These are phyloP conservation scores for Nerophis ophidion DNA, from an alignment of 2,113 vertebrate species.

Conservation along the genomic window DNA sequence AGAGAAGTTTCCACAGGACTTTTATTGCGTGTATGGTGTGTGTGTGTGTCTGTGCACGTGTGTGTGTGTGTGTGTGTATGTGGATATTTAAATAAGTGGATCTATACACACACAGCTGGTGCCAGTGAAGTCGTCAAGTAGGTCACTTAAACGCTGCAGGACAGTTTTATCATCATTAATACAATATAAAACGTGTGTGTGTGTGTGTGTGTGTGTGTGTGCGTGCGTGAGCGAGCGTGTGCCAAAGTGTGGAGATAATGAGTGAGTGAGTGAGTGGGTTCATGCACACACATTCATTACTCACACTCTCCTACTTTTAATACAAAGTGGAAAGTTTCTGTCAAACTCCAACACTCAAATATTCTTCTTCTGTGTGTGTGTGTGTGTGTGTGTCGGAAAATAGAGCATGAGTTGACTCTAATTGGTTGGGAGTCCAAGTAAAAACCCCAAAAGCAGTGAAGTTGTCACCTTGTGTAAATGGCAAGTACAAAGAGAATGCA, in stretches of 20 bases:
- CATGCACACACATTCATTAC: conserved; percentile 22
- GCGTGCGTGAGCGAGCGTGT: neutral
- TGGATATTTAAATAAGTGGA: neutral
- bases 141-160: neutral
- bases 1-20: conserved; percentile 41
- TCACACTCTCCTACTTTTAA: conserved; percentile 22
- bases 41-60: neutral
- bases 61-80: neutral
- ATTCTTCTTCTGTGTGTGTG: conserved; percentile 3
- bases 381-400: conserved; percentile 38
- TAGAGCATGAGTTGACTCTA: too few relatives aligned
- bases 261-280: neutral
- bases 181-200: neutral
- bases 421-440: too few relatives aligned
- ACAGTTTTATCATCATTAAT: conserved; percentile 35
- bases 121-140: neutral
- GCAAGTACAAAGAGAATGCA: too few relatives aligned
- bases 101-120: too few relatives aligned
- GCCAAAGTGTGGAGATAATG: neutral
- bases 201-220: neutral
- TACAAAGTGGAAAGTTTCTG: conserved; percentile 48
- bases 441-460: too few relatives aligned
- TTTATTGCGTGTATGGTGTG: neutral
- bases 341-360: conserved; percentile 31
- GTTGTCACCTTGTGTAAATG: too few relatives aligned